Percentiles rank a stretch among this genome's conserved stretches.
Evolutionary conservation across 2,888 invertebrate genomes (phyloP).

Genomic region (Dorcus hopei): DNA sequence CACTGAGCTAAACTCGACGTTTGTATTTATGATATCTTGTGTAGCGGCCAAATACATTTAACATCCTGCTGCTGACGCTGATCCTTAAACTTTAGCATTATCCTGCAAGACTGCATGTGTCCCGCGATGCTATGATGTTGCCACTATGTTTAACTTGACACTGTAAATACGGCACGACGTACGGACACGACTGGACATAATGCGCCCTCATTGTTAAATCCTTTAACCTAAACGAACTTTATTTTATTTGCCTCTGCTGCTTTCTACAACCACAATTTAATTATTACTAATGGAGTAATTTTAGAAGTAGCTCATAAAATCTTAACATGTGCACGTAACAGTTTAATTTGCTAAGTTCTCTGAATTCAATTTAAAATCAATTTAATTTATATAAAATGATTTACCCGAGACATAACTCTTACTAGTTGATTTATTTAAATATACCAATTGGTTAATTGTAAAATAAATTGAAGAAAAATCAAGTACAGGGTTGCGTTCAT

Average conservation of each 20-base stretch:
- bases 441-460: too few relatives aligned
- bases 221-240: not conserved
- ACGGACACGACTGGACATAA: conserved; percentile 13
- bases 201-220: conserved; percentile 8
- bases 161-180: conserved; percentile 10
- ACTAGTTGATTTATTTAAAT: too few relatives aligned
- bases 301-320: too few relatives aligned
- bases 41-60: conserved; percentile 43
- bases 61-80: conserved; percentile 36
- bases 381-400: too few relatives aligned
- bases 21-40: conserved; percentile 44
- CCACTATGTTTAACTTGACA: conserved; percentile 17
- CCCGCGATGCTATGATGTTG: conserved; percentile 10
- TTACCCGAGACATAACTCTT: too few relatives aligned
- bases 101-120: conserved; percentile 28
- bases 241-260: not conserved
- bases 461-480: too few relatives aligned
- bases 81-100: conserved; percentile 38
- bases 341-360: too few relatives aligned
- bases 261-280: not conserved
- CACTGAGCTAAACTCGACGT: conserved; percentile 38
- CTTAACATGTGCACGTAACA: too few relatives aligned
- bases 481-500: too few relatives aligned
- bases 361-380: too few relatives aligned
- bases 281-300: not conserved